Base-by-base conservation (phyloP, 2,888 invertebrate species). In the Cactoblastis cactorum region DNA sequence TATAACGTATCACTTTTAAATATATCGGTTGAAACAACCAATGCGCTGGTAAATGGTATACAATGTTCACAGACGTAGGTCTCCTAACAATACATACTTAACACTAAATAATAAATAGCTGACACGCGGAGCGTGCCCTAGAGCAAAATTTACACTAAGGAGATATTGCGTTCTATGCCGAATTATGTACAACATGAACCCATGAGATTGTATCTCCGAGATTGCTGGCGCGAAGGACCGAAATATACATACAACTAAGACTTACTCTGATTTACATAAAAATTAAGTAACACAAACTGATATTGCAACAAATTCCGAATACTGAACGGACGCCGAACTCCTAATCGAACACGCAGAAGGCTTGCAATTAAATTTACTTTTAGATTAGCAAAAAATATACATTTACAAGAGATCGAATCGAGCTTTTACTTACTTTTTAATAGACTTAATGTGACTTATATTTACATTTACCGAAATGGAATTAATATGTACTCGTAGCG, bases 381-480 rank as follows among this genome's bases (percentile, higher is more conserved):
- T 67, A 64, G 61, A 70, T 62, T 85, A 85, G 85, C 83, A 84
- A 87, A 83, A 85, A 83, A 84, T 83, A 87, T 87, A 88, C 86
- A 88, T 87, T 87, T 86, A 89, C 86, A 87, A 84, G 88, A 88
- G 88, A 88, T 88, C 88, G 88, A 88, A 89, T 86, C 81, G 81
- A 87, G 81, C 75, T 77, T 43, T 82, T 73, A 83, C 81, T n/a
- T n/a, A n/a, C n/a, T n/a, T n/a, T n/a, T n/a, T 28, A 28, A 6
- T 28, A 28, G 85, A 87, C 86, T 86, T 86, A 86, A 83, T 69
- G 80, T 78, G 84, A 84, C 84, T 84, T 77, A 87, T 88, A 88
- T 89, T 81, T 89, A 89, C 88, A 89, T 70, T 83, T 83, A 85
- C 81, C 80, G 84, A 88, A 87, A 87, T 89, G 87, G 88, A 88